A percentile compares a stretch with the other conserved stretches of the same genome.
phyloP scores from a whole-genome alignment of 2,888 invertebrate species.

The Oscheius sp. region DNA sequence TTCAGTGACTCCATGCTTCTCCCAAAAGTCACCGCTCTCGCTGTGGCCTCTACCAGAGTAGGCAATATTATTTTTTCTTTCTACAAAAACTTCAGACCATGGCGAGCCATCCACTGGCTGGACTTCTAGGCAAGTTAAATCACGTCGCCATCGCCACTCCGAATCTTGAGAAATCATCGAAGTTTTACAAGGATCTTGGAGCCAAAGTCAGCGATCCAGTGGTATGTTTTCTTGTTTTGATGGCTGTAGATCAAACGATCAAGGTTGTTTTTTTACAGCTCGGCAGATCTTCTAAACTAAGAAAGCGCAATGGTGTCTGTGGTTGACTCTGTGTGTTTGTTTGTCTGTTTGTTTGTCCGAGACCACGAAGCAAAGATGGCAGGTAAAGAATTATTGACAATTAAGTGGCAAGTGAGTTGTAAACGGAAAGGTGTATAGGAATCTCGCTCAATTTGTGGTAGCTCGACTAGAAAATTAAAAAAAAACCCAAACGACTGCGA shows the following conservation, averaged over 20 bases:
- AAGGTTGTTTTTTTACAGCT: slow-evolving; percentile 1
- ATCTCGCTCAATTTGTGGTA: too few relatives aligned
- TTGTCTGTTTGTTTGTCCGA: too few relatives aligned
- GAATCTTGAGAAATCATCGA: slow-evolving; percentile 76
- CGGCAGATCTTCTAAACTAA: not conserved
- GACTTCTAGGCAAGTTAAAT: slow-evolving; percentile 77
- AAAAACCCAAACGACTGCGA: too few relatives aligned
- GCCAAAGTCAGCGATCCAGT: slow-evolving; percentile 76
- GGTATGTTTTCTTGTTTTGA: slow-evolving; percentile 49
- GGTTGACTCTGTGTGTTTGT: too few relatives aligned
- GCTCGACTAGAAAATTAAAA: too few relatives aligned
- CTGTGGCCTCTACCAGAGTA: slow-evolving; percentile 3
- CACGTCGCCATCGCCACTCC: slow-evolving; percentile 79
- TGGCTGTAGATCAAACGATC: not conserved
- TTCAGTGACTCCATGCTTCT: not conserved
- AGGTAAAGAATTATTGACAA: too few relatives aligned
- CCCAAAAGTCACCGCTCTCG: not conserved
- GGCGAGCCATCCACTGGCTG: slow-evolving; percentile 58
- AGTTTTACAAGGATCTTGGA: slow-evolving; percentile 77
- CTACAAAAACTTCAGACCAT: slow-evolving; percentile 44
- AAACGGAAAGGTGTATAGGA: too few relatives aligned
- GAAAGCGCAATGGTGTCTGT: too few relatives aligned
- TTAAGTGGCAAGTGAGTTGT: too few relatives aligned
- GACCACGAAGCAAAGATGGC: too few relatives aligned
- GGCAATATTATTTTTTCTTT: not conserved